Evolutionary conservation across 2,797 vertebrate genomes (phyloP), one percentile per base, ranked within the genome.

Genomic region (Choloepus didactylus): DNA sequence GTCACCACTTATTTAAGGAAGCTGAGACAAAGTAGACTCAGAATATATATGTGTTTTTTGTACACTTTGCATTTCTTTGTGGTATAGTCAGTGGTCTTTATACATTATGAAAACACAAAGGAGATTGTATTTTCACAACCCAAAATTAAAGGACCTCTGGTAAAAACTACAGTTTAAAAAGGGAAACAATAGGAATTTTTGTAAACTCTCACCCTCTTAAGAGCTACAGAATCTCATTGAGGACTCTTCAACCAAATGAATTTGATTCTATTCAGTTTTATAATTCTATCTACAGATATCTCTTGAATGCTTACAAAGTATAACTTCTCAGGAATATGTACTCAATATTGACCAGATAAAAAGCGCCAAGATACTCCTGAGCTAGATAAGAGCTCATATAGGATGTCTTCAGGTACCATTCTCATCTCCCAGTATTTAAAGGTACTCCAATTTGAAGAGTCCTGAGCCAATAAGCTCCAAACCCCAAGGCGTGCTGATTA

Each of bases 121-220:
- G 69, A 69, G 9, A 88, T 31, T 69, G 6, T 69, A 5, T 87
- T 84, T 70, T 77, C 31, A 70, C 73, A 92, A 70, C 41, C 86
- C 27, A 59, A 5, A 31, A n/a, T 77, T 87, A 79, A 84, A 59
- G 8, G 38, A 38, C 25, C 49, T 44, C 15, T 62, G 25, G 46
- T 93, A 35, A 86, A 86, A 82, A 69, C 38, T 64, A 35, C 44
- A 62, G 27, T 81, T 93, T 86, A 11, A 25, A 64, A 64, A 91
- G 46, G 41, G 31, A 25, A 76, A 77, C 44, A 67, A 56, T 64
- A 10, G 44, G 23, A 73, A 15, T 41, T 76, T 95, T 87, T 75
- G 2, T 49, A 72, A 83, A 84, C 16, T 85, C 38, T 85, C 1
- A 67, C 27, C 59, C 29, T 84, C 29, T 79, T 35, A 64, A 66